These are phyloP conservation scores for Mycetomoellerius zeteki DNA, from an alignment of 1,140 invertebrate species.

Conservation along the genomic window DNA sequence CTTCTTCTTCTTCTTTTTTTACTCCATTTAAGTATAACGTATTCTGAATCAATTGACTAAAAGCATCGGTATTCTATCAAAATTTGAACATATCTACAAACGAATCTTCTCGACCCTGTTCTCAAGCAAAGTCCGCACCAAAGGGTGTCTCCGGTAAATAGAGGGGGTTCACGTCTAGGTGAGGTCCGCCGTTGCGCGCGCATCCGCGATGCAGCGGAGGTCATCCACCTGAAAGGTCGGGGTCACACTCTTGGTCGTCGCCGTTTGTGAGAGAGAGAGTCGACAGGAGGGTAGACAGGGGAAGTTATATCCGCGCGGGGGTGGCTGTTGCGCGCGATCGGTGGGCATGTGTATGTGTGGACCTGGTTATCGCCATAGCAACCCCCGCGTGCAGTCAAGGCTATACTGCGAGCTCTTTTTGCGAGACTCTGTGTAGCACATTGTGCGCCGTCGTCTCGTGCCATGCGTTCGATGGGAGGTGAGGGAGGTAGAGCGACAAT, in stretches of 20 bases:
- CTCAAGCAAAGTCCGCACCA: slow-evolving; percentile 16
- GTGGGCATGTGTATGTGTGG: slow-evolving; percentile 54
- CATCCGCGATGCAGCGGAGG: slow-evolving; percentile 85
- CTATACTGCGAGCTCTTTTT: slow-evolving; percentile 82
- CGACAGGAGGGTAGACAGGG: slow-evolving; percentile 62
- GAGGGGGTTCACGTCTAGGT: slow-evolving; percentile 67
- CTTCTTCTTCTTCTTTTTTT: not conserved
- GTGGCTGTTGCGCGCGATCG: slow-evolving; percentile 72
- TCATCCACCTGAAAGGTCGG: slow-evolving; percentile 87
- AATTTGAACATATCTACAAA: slow-evolving; percentile 14
- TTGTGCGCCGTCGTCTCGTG: slow-evolving; percentile 67
- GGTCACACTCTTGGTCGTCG: slow-evolving; percentile 84
- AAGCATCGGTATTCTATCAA: slow-evolving; percentile 3
- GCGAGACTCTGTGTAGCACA: slow-evolving; percentile 69
- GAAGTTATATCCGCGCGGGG: slow-evolving; percentile 65
- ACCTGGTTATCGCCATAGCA: slow-evolving; percentile 84
- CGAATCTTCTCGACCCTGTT: slow-evolving; percentile 61
- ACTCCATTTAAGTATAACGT: not conserved
- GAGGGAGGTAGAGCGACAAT: slow-evolving; percentile 46
- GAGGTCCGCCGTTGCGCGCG: slow-evolving; percentile 78
- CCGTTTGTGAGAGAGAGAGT: slow-evolving; percentile 53
- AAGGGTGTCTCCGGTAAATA: not conserved
- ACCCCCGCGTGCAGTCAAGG: slow-evolving; percentile 86
- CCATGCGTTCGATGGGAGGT: slow-evolving; percentile 20
- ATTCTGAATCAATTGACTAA: not conserved